These are phyloP conservation scores for Pelodytes ibericus DNA, from an alignment of 2,797 vertebrate genomes.

Conservation along the genomic window DNA sequence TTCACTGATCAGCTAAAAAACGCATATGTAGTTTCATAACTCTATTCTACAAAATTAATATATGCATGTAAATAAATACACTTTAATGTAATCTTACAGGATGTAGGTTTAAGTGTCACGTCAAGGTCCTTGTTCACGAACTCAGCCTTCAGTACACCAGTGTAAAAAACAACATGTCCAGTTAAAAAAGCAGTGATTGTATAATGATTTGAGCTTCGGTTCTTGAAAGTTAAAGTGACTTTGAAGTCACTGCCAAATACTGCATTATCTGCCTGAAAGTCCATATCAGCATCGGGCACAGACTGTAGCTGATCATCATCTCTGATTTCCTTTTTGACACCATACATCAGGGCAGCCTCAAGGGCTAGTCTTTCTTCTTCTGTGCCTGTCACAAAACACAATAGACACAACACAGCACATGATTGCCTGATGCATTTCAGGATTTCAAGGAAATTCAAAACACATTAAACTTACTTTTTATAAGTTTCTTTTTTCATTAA, in stretches of 20 bases:
- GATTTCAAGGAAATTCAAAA: too few relatives aligned
- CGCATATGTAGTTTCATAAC: too few relatives aligned
- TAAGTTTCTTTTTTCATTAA: too few relatives aligned
- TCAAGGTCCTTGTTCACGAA: conserved; percentile 79
- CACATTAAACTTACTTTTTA: too few relatives aligned
- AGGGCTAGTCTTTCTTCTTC: conserved; percentile 85
- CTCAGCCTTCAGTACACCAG: conserved; percentile 82
- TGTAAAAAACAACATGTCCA: conserved; percentile 88
- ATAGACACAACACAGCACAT: neutral
- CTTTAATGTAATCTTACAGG: conserved; percentile 75
- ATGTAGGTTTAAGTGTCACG: conserved; percentile 71
- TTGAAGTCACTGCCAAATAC: conserved; percentile 82
- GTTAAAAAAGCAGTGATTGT: conserved; percentile 77
- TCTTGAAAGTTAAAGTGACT: conserved; percentile 80
- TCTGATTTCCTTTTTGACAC: conserved; percentile 71
- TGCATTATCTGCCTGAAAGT: conserved; percentile 76
- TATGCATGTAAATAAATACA: neutral
- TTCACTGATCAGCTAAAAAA: too few relatives aligned
- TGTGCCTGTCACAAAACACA: conserved; percentile 73
- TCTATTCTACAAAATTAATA: neutral
- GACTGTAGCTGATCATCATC: conserved; percentile 64
- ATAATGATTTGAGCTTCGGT: conserved; percentile 73
- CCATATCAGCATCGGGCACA: conserved; percentile 76
- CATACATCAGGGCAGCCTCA: conserved; percentile 87
- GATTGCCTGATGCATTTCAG: neutral